Evolutionary conservation across 2,113 vertebrate species (phyloP).

Genomic region (Brachyhypopomus occidentalis): DNA sequence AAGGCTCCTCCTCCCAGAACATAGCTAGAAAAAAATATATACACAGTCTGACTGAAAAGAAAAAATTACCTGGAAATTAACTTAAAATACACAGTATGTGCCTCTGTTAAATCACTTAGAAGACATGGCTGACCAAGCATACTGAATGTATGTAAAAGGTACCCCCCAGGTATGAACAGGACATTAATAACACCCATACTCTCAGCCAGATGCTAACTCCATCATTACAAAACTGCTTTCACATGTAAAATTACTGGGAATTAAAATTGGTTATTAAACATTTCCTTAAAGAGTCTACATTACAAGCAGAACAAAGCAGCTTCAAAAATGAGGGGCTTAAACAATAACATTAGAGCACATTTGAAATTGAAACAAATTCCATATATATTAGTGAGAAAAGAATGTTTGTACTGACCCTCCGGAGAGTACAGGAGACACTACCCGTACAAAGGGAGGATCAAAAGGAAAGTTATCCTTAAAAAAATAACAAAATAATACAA

Average conservation of each 20-base stretch:
- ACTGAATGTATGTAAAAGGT: neutral
- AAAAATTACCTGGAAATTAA: neutral
- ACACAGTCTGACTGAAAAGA: neutral
- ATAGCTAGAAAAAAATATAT: constrained; percentile 74
- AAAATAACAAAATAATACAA: neutral
- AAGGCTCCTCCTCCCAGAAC: constrained; percentile 96
- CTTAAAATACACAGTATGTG: neutral
- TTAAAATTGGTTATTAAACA: neutral
- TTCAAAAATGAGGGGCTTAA: neutral
- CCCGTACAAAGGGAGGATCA: constrained; percentile 96
- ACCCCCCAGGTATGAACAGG: neutral
- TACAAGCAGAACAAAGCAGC: neutral
- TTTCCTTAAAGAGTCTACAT: no score
- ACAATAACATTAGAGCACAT: neutral
- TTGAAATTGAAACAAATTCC: neutral
- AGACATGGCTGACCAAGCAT: neutral
- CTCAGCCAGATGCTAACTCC: no score
- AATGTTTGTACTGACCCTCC: constrained; percentile 85
- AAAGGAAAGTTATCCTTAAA: constrained; percentile 97
- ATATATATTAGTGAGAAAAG: neutral
- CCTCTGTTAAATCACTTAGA: neutral
- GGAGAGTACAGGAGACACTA: constrained; percentile 95
- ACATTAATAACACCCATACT: neutral
- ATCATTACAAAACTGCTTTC: no score
- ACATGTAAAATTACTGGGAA: neutral